A percentile compares a stretch with the other conserved stretches of the same genome.
These are phyloP conservation scores for human (Homo sapiens) DNA, from an alignment of 2,113 vertebrate genomes.

Conservation along the genomic window GRCh38 chr3:125100001-125100500, in stretches of 20 bases:
- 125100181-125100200: not conserved
- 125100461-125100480: too few relatives aligned
- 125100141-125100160: not conserved
- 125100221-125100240: conserved; percentile 3
- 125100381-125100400: not conserved
- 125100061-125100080: not conserved
- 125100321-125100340: not conserved
- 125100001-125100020: conserved; percentile 4
- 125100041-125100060: not conserved
- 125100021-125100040: not conserved
- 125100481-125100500: too few relatives aligned
- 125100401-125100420: too few relatives aligned
- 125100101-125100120: not conserved
- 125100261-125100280: not conserved
- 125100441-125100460: too few relatives aligned
- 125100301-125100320: not conserved
- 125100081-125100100: not conserved
- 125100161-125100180: not conserved
- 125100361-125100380: not conserved
- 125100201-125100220: not conserved
- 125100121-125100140: not conserved
- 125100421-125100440: too few relatives aligned
- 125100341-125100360: not conserved
- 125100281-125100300: not conserved
- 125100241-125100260: not conserved